A percentile compares a stretch with the other conserved stretches of the same genome.
phyloP scores from a whole-genome alignment of 2,797 vertebrate genomes.

The Pipistrellus kuhlii region DNA sequence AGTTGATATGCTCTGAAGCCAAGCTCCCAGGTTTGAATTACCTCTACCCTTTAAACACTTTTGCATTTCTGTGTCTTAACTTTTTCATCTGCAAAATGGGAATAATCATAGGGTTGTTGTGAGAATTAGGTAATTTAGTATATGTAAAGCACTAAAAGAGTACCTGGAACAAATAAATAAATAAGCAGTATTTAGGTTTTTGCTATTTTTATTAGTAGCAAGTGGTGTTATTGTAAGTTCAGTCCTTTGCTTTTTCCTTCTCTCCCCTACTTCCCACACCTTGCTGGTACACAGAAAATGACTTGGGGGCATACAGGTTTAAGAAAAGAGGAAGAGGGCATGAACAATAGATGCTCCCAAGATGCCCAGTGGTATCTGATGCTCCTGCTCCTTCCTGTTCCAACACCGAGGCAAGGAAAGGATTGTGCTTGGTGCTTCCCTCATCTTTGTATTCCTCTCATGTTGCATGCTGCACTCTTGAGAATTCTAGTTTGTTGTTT shows the following conservation, averaged over 20 bases:
- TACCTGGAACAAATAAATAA: background rate
- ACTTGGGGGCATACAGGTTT: background rate
- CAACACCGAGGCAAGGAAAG: background rate
- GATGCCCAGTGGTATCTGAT: background rate
- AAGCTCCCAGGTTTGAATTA: background rate
- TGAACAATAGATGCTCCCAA: background rate
- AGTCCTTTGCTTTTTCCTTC: background rate
- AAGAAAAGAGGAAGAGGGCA: background rate
- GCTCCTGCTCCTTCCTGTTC: background rate
- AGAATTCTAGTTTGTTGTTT: background rate
- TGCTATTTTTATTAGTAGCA: background rate
- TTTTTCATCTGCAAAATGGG: constrained; percentile 3
- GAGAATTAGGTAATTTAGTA: background rate
- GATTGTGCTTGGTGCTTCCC: no score
- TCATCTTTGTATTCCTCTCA: background rate
- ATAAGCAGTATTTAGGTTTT: background rate
- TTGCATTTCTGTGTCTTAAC: background rate
- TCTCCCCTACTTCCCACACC: background rate
- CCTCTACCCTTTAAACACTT: background rate
- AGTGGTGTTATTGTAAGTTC: background rate
- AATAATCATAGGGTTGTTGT: background rate
- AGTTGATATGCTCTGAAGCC: background rate
- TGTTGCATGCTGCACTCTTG: background rate
- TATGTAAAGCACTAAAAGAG: background rate
- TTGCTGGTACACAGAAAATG: background rate